These are phyloP conservation scores for Xylocopa sonorina DNA, from an alignment of 1,140 invertebrate species.

Conservation along the genomic window DNA sequence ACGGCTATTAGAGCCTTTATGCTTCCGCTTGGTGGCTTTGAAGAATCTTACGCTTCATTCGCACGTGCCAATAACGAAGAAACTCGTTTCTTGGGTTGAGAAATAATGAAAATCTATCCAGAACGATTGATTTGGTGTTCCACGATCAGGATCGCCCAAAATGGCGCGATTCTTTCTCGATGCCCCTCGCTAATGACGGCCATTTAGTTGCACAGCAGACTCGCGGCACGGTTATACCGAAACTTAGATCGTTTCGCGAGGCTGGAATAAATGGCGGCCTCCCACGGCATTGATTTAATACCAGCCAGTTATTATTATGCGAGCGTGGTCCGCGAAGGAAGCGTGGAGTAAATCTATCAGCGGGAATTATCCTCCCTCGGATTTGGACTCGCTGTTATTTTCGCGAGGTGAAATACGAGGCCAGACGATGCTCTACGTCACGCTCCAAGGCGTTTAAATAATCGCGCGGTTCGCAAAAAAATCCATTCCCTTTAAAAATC, in stretches of 20 bases:
- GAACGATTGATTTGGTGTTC: too few relatives aligned
- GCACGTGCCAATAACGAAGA: too few relatives aligned
- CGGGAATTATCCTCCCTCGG: slow-evolving; percentile 21
- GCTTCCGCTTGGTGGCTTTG: too few relatives aligned
- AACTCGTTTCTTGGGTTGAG: too few relatives aligned
- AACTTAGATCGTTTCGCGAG: slow-evolving; percentile 19
- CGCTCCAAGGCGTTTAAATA: background rate
- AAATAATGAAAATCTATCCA: too few relatives aligned
- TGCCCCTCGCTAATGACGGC: slow-evolving; percentile 8
- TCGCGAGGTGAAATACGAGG: background rate
- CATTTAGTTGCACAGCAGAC: background rate
- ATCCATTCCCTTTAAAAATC: too few relatives aligned
- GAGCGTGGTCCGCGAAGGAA: slow-evolving; percentile 1
- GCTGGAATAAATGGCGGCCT: slow-evolving; percentile 20
- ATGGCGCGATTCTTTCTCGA: background rate
- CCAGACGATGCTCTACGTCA: background rate
- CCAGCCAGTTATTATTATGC: slow-evolving; percentile 20
- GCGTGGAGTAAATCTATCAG: slow-evolving; percentile 40
- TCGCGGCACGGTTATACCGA: background rate
- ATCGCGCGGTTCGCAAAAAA: background rate
- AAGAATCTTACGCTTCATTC: too few relatives aligned
- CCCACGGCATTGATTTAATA: slow-evolving; percentile 38
- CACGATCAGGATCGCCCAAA: too few relatives aligned
- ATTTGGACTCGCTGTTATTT: slow-evolving; percentile 23
- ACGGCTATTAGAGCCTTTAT: too few relatives aligned